Base-by-base conservation (phyloP, 2,888 invertebrate genomes). In the Cryptosula pallasiana region DNA sequence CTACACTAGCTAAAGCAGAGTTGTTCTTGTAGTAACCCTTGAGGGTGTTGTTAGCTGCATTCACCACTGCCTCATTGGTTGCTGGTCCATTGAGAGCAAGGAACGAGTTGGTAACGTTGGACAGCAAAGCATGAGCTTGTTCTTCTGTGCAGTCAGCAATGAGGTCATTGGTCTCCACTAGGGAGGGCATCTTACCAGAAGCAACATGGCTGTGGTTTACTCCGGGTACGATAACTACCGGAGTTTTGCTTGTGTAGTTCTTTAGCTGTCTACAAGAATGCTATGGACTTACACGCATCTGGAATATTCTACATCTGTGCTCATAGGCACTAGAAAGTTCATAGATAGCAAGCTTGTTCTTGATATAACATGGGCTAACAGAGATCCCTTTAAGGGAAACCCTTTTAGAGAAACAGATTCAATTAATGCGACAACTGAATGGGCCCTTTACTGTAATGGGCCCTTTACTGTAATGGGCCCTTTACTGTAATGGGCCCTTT, bases 161-260 rank as follows among this genome's bases (percentile, higher is more conserved):
- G 9, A 63, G 63, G 32, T 63, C 63, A 32, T 63, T 63, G n/a
- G 63, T 63, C 32, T 63, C 5, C 5, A 72, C 72, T 32, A 55
- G 35, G 2, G 23, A 25, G 2, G 72, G 72, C 72, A 72, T 55
- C 23, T 35, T 27, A 16, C 72, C 72, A 25, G 70, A 69, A 27
- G 72, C 72, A 23, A 72, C 55, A 3, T 55, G 69, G 32, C 55
- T 69, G 57, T 72, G 72, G 57, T 72, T 72, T 2, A 72, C 72
- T 55, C 69, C 70, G 1, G 25, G 54, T 20, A 72, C 69, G 2
- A 70, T 27, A 34, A 57, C 34, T 32, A 72, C 57, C 2, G 70
- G 69, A 23, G 35, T 63, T 63, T n/a, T 27, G 2, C 2, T 27
- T 20, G 27, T 63, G 63, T 63, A 63, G 27, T 2, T 27, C 13